Evolutionary conservation across 2,113 vertebrate genomes (phyloP).

Genomic region (Dasyprocta punctata): DNA sequence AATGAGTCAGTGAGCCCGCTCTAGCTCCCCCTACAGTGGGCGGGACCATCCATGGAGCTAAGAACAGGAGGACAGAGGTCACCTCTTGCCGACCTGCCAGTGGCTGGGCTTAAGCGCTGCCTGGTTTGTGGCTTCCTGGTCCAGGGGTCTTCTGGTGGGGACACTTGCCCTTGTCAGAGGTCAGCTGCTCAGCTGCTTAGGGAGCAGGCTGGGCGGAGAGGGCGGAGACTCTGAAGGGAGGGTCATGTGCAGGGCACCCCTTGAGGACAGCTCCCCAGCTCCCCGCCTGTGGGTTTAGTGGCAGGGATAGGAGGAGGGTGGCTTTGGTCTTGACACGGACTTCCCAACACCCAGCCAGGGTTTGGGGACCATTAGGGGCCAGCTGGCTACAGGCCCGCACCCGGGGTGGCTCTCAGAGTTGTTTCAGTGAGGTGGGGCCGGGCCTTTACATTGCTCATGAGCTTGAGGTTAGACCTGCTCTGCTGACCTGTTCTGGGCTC

Average conservation of each 20-base stretch:
- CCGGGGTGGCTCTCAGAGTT: neutral
- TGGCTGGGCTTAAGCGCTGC: neutral
- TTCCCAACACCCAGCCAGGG: neutral
- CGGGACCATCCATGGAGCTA: accelerated
- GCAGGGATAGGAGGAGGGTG: neutral
- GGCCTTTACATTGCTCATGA: accelerated
- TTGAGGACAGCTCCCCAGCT: accelerated
- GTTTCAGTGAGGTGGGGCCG: neutral
- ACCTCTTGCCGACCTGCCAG: neutral
- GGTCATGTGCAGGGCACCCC: accelerated
- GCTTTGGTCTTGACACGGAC: accelerated
- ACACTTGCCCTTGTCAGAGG: accelerated
- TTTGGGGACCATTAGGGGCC: neutral
- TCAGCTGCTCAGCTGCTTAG: no score
- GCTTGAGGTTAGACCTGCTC: accelerated
- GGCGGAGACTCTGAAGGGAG: neutral
- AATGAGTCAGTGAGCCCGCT: neutral
- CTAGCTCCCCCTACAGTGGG: neutral
- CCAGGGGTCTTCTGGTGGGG: neutral
- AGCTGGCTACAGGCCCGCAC: neutral
- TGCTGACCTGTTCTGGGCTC: no score
- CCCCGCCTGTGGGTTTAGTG: no score
- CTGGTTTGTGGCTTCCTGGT: neutral
- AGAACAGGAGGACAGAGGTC: accelerated
- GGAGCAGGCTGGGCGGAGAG: neutral